phyloP scores from a whole-genome alignment of 2,113 vertebrate species.

The Saccopteryx leptura region DNA sequence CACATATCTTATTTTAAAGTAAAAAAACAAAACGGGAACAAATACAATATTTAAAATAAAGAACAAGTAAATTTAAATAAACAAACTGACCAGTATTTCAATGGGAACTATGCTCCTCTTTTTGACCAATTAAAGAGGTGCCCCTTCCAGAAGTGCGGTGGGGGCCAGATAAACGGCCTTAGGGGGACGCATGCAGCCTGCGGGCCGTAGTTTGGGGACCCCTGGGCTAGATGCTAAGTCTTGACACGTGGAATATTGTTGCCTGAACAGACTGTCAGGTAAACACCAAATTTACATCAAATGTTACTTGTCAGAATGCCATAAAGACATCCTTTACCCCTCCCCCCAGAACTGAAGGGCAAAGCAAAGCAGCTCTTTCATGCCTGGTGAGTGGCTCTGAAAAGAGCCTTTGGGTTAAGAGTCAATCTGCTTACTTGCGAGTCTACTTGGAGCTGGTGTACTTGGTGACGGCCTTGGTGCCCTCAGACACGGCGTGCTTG shows the following conservation, averaged over 20 bases:
- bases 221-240: neutral
- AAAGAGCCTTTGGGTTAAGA: constrained; percentile 52
- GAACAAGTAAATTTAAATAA: no score
- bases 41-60: no score
- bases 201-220: no score
- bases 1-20: no score
- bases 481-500: neutral
- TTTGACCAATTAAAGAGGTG: no score
- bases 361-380: neutral
- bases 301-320: neutral
- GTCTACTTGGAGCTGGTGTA: constrained; percentile 62
- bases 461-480: constrained; percentile 63
- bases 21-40: no score
- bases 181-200: no score
- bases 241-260: neutral
- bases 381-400: neutral
- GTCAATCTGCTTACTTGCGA: neutral
- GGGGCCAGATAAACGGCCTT: no score
- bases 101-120: no score
- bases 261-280: neutral
- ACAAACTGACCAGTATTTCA: no score
- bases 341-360: neutral
- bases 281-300: neutral
- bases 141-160: no score
- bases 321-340: neutral